A percentile compares a stretch with the other conserved stretches of the same genome.
phyloP scores from a whole-genome alignment of 2,888 invertebrate species.

The Meteorus colon region DNA sequence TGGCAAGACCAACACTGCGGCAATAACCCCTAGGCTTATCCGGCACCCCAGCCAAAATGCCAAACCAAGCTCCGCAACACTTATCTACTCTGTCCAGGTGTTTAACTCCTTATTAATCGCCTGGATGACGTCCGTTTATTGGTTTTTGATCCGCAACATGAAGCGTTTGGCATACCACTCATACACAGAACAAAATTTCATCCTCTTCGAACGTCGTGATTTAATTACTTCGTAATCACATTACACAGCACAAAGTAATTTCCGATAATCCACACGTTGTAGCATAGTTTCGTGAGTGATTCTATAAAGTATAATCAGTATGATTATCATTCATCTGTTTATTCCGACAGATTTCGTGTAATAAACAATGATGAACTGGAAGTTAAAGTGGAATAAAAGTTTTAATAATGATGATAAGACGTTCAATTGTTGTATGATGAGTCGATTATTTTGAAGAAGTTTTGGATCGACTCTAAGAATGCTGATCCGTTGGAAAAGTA shows the following conservation, averaged over 20 bases:
- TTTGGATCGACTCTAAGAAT: constrained; percentile 73
- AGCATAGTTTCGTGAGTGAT: not conserved
- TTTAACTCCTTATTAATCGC: constrained; percentile 28
- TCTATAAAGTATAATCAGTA: not conserved
- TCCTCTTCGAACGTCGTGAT: not conserved
- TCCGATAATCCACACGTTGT: not conserved
- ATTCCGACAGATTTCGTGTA: not conserved
- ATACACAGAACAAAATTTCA: not conserved
- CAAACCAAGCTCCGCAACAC: not conserved
- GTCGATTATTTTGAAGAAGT: constrained; percentile 18
- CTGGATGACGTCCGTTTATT: constrained; percentile 17
- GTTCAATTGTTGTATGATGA: constrained; percentile 21
- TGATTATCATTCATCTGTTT: not conserved
- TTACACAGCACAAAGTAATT: not conserved
- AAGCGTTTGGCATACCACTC: not conserved
- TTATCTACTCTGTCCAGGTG: constrained; percentile 16
- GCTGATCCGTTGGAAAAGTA: constrained; percentile 90
- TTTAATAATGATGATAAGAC: constrained; percentile 7
- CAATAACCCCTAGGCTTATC: constrained; percentile 40
- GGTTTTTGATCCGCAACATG: constrained; percentile 13
- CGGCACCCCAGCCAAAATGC: constrained; percentile 16
- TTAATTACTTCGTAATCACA: not conserved
- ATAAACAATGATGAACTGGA: not conserved
- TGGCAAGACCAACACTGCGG: constrained; percentile 52
- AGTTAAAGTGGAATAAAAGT: not conserved